Base-by-base conservation (phyloP, 2,113 vertebrate genomes). In the Isichthys henryi region DNA sequence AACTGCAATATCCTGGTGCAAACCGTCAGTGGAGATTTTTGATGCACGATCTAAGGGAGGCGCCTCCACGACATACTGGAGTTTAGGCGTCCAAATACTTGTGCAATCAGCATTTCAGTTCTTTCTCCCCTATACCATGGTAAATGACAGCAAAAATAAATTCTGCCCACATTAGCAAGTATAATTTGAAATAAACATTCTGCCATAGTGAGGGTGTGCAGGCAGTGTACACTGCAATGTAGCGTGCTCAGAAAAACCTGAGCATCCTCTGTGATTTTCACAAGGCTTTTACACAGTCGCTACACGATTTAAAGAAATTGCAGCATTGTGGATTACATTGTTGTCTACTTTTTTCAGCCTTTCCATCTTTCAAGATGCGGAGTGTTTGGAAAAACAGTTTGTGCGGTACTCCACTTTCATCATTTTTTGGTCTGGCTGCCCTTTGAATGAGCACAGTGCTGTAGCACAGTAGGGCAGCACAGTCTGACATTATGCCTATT, bases 381-480 rank as follows among this genome's bases (percentile, higher is more conserved):
- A 62, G 50, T 23, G 4, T 53, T 91, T 45, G 80, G 56, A 83
- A 90, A 48, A 90, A 88, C 90, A 90, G 88, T 88, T 90, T 27
- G 45, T 85, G 89, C 48, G 70, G 19, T 5, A 23, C 39, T 90
- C 87, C 43, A 46, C 66, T 77, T 80, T 92, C 89, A 89, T 92
- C 90, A 90, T 62, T 90, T 87, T 52, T 53, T 82, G 87, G 86
- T 90, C 53, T 87, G 87, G 89, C n/a, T 88, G 86, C 87, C 49
- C 83, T 88, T 21, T 58, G 87, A 10, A 85, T 87, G 87, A 91
- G 62, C 50, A 87, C 87, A 21, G 21, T 77, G 66, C 53, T 50
- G 52, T 17, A 80, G 15, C 0, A 17, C 52, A 43, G 56, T 58
- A 23, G 35, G 80, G 74, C 46, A 85, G 70, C 17, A 49, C 0